These are phyloP conservation scores for Prochilodus magdalenae DNA, from an alignment of 2,113 vertebrate genomes.

Conservation along the genomic window DNA sequence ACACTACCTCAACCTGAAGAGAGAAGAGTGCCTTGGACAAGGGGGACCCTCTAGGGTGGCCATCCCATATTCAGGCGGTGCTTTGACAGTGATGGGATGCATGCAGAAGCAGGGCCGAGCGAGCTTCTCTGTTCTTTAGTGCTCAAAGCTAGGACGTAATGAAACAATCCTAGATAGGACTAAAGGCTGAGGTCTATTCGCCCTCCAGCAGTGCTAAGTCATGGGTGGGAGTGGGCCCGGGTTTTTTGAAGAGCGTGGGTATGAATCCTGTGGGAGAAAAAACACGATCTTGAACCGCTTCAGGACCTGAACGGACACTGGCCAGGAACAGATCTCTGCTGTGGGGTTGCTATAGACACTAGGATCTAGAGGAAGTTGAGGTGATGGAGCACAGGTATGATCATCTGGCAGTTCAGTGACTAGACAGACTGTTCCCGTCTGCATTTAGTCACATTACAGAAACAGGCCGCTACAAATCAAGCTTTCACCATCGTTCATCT, in stretches of 20 bases:
- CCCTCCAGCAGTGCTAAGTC: not conserved
- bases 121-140: too few relatives aligned
- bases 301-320: slow-evolving; percentile 9
- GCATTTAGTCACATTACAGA: not conserved
- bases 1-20: not conserved
- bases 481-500: not conserved
- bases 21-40: too few relatives aligned
- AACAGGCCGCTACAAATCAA: not conserved
- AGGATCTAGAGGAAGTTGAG: not conserved
- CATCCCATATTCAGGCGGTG: too few relatives aligned
- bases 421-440: slow-evolving; percentile 11
- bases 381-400: not conserved
- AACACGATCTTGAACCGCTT: not conserved
- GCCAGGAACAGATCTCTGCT: not conserved
- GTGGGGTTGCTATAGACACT: not conserved
- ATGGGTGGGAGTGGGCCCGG: slow-evolving; percentile 5
- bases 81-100: not conserved
- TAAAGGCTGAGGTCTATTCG: not conserved
- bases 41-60: too few relatives aligned
- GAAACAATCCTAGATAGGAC: too few relatives aligned
- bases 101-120: not conserved
- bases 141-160: too few relatives aligned
- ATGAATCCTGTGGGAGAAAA: not conserved
- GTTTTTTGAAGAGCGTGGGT: not conserved
- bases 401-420: not conserved